phyloP scores from a whole-genome alignment of 2,113 vertebrate genomes.

The Pseudorhombus dupliciocellatus region DNA sequence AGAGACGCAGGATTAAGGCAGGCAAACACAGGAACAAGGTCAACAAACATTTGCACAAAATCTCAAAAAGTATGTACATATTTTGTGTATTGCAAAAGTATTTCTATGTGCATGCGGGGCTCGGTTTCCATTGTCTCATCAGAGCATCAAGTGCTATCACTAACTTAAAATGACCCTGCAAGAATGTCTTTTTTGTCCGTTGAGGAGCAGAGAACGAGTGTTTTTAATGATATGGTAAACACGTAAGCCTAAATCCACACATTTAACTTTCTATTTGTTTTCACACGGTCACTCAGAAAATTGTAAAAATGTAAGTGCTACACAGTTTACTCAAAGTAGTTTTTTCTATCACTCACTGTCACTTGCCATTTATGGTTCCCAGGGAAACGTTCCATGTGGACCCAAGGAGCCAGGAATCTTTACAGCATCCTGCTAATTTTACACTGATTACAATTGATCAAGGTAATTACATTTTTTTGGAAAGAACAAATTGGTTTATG shows the following conservation, averaged over 20 bases:
- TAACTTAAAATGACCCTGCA: too few relatives aligned
- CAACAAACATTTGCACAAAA: background rate
- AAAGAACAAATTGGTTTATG: background rate
- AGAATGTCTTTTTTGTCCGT: background rate
- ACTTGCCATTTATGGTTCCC: too few relatives aligned
- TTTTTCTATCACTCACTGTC: too few relatives aligned
- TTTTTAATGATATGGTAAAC: background rate
- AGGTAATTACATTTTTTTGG: too few relatives aligned
- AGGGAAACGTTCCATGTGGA: too few relatives aligned
- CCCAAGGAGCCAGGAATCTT: too few relatives aligned
- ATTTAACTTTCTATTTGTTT: background rate
- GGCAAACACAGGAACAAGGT: background rate
- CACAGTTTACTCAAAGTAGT: background rate
- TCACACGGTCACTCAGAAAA: background rate
- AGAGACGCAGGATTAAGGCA: conserved; percentile 16
- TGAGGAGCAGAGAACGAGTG: background rate
- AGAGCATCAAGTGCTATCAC: background rate
- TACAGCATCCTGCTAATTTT: too few relatives aligned
- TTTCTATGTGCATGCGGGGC: too few relatives aligned
- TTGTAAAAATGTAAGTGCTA: background rate
- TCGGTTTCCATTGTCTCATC: too few relatives aligned
- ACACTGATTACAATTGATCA: too few relatives aligned
- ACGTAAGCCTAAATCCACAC: background rate
- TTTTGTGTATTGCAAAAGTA: too few relatives aligned
- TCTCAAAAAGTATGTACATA: too few relatives aligned